Evolutionary conservation across 37 sponge, comb jelly and placozoan genomes (phyloP).

Genomic region (Tethya wilhelma): DNA sequence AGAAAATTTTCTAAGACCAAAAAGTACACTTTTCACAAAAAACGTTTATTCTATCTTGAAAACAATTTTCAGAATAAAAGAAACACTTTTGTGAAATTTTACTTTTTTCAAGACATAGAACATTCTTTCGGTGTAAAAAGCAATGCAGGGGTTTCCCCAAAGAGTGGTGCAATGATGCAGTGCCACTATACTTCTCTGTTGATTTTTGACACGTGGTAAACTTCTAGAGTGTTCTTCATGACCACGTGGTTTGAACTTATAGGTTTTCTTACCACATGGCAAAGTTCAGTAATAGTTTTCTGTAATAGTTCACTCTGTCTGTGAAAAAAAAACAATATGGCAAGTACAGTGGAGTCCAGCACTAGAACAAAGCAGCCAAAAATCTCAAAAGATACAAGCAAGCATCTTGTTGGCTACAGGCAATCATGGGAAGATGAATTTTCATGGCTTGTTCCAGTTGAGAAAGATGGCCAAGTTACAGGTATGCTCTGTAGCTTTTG

Average conservation of each 20-base stretch:
- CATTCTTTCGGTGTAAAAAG: no score
- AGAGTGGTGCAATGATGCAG: not conserved
- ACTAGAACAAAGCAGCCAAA: not conserved
- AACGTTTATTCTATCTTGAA: no score
- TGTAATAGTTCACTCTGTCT: not conserved
- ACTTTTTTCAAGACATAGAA: no score
- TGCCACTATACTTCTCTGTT: not conserved
- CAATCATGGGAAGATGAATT: not conserved
- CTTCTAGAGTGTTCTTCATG: not conserved
- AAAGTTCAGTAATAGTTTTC: not conserved
- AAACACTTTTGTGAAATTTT: no score
- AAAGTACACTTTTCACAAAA: no score
- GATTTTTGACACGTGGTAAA: not conserved
- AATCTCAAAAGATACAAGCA: not conserved
- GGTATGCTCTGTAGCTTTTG: not conserved
- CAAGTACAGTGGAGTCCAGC: not conserved
- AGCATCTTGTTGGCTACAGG: not conserved
- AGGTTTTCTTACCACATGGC: not conserved
- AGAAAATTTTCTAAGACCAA: no score
- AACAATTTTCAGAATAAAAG: no score
- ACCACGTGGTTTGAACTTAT: not conserved
- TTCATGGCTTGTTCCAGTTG: not conserved
- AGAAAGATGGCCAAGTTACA: not conserved
- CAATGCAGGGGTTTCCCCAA: constrained; percentile 1
- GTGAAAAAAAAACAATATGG: not conserved